Evolutionary conservation across 1,140 invertebrate genomes (phyloP), one percentile per base, ranked within the genome.

Genomic region (Drosophila nikananu): DNA sequence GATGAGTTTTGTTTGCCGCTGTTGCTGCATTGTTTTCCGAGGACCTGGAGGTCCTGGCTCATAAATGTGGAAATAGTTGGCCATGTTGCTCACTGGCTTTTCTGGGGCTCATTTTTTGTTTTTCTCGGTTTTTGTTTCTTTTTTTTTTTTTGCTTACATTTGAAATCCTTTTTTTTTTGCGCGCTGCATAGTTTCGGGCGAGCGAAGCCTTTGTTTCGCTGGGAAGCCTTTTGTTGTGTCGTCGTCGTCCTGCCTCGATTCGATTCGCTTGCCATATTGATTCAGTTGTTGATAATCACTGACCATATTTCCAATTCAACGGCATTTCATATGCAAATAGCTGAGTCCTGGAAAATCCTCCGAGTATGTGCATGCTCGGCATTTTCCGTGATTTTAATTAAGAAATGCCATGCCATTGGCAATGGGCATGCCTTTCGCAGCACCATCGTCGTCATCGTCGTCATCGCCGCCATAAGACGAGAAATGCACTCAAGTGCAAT

Each of bases 51-150:
- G 44, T 73, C 54, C 71, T 67, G 63, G 58, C 86, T 84, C 84
- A 84, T 89, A 90, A 89, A 89, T 89, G 86, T 81, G 80, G 71
- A 90, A 90, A 90, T 84, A 87, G 86, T 84, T 89, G 76, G 80
- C 83, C 63, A 83, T 72, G 77, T 63, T 66, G 65, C 76, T 67
- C 61, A 71, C 41, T 62, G 71, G 71, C 72, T 63, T 70, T 27
- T 55, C n/a, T 25, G 55, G 32, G 19, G 54, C 54, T 57, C 37
- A 57, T 39, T 57, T 57, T 54, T 55, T 37, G 1, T 10, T 23
- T 52, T 77, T 70, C 64, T 70, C 44, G 44, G 61, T 71, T 67
- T 44, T 44, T 37, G 15, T 39, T 32, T 5, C 7, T 59, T 25
- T 32, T 10, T 32, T 1, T 1, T 30, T 32, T 32, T 32, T 32